Evolutionary conservation across 2,113 vertebrate species (phyloP).

Genomic region (Onychostruthus taczanowskii): DNA sequence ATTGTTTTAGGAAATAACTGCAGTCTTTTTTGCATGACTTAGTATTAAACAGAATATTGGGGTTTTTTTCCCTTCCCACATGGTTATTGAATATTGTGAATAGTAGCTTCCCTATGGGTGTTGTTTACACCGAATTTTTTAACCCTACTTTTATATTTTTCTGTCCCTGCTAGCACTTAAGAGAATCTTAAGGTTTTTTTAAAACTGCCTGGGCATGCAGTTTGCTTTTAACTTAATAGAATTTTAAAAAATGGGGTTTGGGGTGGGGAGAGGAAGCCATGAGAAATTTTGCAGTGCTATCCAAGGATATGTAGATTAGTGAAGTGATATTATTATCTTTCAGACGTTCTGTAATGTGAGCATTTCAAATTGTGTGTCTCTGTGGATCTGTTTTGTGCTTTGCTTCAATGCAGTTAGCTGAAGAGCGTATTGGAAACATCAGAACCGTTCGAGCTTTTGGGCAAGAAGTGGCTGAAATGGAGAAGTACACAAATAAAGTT

Average conservation of each 20-base stretch:
- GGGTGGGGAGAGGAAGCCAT: neutral
- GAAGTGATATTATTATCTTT: neutral
- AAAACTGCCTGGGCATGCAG: neutral
- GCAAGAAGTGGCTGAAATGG: slow-evolving; percentile 87
- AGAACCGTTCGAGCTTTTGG: slow-evolving; percentile 94
- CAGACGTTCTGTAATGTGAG: neutral
- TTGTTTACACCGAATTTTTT: neutral
- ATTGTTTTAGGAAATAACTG: slow-evolving; percentile 4
- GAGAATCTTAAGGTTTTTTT: neutral
- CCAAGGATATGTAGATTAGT: neutral
- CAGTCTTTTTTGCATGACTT: neutral
- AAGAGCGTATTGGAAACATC: slow-evolving; percentile 94
- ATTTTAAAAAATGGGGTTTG: rapidly evolving
- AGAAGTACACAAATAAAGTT: slow-evolving; percentile 78
- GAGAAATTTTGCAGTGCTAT: neutral
- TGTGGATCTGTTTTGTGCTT: neutral
- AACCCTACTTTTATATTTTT: neutral
- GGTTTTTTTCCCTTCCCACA: neutral
- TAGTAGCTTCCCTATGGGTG: neutral
- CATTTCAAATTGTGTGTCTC: neutral
- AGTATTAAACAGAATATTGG: neutral
- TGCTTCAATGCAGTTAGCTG: slow-evolving; percentile 82
- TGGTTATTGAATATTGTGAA: neutral
- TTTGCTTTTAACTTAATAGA: neutral
- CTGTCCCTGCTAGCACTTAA: neutral